Percentiles rank a stretch among this genome's conserved stretches.
These are phyloP conservation scores for Prunella strophiata DNA, from an alignment of 2,797 vertebrate genomes.

Conservation along the genomic window DNA sequence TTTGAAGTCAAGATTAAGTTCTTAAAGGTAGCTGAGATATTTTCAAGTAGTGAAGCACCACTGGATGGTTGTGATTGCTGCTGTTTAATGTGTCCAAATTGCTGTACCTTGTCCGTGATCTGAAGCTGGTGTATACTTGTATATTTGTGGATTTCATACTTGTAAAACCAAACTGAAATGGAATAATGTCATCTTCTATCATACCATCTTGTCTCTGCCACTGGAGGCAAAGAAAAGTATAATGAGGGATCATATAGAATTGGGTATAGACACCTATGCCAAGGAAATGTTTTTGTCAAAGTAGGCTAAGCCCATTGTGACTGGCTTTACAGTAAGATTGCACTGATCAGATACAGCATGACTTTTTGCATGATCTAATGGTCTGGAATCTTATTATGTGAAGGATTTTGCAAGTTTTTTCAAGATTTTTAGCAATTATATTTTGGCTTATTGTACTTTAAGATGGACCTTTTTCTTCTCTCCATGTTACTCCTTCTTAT, in stretches of 20 bases:
- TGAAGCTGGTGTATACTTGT: not conserved
- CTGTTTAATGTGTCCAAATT: not conserved
- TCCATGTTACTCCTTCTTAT: not conserved
- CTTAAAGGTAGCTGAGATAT: not conserved
- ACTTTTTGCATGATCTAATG: not conserved
- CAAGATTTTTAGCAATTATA: not conserved
- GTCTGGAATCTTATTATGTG: not conserved
- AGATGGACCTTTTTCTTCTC: accelerated
- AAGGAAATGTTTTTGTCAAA: not conserved
- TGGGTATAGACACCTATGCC: not conserved
- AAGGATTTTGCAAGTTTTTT: not conserved
- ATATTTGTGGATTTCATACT: not conserved
- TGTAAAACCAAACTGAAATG: not conserved
- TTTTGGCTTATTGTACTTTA: not conserved
- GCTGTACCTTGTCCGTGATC: not conserved
- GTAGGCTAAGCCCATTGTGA: not conserved
- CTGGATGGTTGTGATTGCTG: not conserved
- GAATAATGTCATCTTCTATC: not conserved
- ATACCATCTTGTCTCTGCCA: not conserved
- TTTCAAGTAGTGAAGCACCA: not conserved
- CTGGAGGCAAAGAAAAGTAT: not conserved
- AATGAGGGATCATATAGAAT: not conserved
- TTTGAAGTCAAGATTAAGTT: not conserved
- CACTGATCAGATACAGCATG: not conserved
- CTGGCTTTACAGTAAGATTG: not conserved